Evolutionary conservation across 2,888 invertebrate species (phyloP), one percentile per base, ranked within the genome.

Genomic region (Harpalus rufipes): DNA sequence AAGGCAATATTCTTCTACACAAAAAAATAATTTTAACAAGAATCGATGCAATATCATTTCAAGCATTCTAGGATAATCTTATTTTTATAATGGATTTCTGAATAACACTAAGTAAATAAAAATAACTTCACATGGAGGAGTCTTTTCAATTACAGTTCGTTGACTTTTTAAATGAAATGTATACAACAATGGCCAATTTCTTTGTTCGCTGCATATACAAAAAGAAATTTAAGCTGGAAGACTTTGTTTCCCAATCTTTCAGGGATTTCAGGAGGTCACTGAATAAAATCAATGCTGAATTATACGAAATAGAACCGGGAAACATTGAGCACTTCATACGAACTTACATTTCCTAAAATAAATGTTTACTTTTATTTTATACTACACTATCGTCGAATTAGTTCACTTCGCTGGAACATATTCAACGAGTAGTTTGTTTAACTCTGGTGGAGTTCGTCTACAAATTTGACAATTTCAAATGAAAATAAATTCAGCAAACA

Each of bases 131-230:
- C 63, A 25, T 68, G 25, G n/a, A 68, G 68, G 25, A 8, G 39
- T 68, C 39, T 68, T 68, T 68, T 39, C 68, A 68, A 68, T 68
- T 68, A 68, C 68, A 7, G 68, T n/a, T 25, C 68, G 32, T 41
- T 68, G 68, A 68, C 68, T 68, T 68, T 68, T 68, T 68, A 68
- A 68, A 68, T 68, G 68, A 68, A 68, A 68, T 68, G 68, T 68
- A 68, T 68, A 68, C 68, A 68, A 39, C 39, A 39, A 68, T 68
- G 68, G 68, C n/a, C 68, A 39, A 68, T 68, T 68, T 39, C 39
- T 68, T 68, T 68, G 68, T 68, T 68, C 68, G 25, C 39, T 68
- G 68, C 68, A 68, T 68, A 68, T 39, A 68, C 68, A 68, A 68
- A 68, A 68, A 39, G 68, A 68, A 39, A 68, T 39, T 2, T 18